Conservation (phyloP, 2,888 invertebrate genomes). For the Pedicia rivosa region DNA sequence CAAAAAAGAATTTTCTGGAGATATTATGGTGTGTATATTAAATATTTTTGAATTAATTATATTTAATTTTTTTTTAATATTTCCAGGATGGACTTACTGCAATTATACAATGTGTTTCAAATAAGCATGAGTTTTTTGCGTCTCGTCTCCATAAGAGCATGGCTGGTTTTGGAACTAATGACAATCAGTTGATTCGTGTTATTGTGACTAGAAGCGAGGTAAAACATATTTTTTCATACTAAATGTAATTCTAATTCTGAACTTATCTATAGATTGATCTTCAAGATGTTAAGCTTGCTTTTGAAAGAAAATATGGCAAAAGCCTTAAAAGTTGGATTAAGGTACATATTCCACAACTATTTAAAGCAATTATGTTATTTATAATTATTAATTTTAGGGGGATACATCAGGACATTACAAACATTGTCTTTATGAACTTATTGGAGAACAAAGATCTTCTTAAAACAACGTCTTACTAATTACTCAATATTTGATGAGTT, state of each 20-base stretch:
- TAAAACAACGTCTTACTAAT: background rate
- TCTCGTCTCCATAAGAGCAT: slow-evolving; percentile 73
- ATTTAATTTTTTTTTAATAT: slow-evolving; percentile 15
- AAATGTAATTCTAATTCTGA: background rate
- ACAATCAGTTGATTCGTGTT: slow-evolving; percentile 67
- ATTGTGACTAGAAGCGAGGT: slow-evolving; percentile 64
- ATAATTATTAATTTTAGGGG: no score
- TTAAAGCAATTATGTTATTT: no score
- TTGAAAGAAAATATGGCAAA: slow-evolving; percentile 56
- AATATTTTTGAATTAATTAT: no score
- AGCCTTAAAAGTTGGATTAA: slow-evolving; percentile 63
- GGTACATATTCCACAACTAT: no score
- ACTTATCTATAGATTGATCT: slow-evolving; percentile 49
- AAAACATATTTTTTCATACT: slow-evolving; percentile 21
- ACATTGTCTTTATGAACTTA: slow-evolving; percentile 58
- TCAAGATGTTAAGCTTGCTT: slow-evolving; percentile 68
- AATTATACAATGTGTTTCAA: slow-evolving; percentile 63
- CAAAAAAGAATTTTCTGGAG: slow-evolving; percentile 72
- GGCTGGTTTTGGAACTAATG: slow-evolving; percentile 82
- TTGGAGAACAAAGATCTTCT: slow-evolving; percentile 29
- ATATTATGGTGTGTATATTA: slow-evolving; percentile 31
- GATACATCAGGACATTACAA: slow-evolving; percentile 80
- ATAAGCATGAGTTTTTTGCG: slow-evolving; percentile 72
- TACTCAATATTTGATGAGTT: no score
- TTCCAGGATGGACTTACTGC: slow-evolving; percentile 62